Evolutionary conservation across 2,113 vertebrate genomes (phyloP).

Genomic region (human (Homo sapiens)): DNA sequence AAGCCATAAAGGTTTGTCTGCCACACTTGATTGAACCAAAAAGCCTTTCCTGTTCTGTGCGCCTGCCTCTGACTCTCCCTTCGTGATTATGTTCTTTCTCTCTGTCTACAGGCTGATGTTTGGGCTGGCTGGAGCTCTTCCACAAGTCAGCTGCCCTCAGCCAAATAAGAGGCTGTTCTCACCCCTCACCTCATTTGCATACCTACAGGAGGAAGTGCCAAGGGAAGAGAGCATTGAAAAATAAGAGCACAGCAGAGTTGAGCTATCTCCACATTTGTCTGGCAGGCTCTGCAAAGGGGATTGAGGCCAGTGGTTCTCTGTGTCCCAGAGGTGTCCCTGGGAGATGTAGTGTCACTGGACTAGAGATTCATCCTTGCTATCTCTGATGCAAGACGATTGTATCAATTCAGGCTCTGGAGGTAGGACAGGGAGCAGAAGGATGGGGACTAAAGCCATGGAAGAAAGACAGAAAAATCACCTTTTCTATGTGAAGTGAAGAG

Average conservation of each 20-base stretch:
- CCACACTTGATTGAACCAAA: neutral
- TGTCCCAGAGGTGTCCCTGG: neutral
- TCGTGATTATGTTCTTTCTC: neutral
- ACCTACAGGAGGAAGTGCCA: slow-evolving; percentile 76
- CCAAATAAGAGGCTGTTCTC: slow-evolving; percentile 31
- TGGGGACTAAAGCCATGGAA: too few relatives aligned
- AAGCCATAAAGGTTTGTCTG: neutral
- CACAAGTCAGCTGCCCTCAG: slow-evolving; percentile 46
- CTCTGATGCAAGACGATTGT: neutral
- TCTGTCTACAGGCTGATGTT: neutral
- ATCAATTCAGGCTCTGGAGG: neutral
- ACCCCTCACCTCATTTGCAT: slow-evolving; percentile 59
- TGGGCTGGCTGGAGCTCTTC: neutral
- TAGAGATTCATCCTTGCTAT: neutral
- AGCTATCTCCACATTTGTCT: neutral
- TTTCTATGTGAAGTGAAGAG: neutral
- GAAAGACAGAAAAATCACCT: neutral
- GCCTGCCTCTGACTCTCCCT: neutral
- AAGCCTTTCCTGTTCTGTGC: neutral
- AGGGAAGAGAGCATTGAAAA: slow-evolving; percentile 47
- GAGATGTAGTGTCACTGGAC: neutral
- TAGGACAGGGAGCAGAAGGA: neutral
- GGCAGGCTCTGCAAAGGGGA: neutral
- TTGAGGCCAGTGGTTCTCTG: neutral
- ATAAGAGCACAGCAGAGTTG: slow-evolving; percentile 43